Conservation (phyloP, 2,113 vertebrate genomes). For the Saccopteryx bilineata region DNA sequence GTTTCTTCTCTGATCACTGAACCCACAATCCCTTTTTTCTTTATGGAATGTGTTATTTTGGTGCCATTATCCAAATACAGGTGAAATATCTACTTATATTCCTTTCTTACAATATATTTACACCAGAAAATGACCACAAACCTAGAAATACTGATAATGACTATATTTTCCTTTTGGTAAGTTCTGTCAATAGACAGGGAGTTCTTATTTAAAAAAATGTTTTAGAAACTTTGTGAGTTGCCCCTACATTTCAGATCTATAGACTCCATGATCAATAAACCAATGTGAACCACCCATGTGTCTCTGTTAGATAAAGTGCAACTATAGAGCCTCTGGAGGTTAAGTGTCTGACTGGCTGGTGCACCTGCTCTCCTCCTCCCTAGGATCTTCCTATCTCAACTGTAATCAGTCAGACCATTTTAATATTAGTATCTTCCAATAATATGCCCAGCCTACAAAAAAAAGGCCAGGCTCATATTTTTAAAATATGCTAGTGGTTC, state of each 20-base stretch:
- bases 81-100: background rate
- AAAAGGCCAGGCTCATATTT: background rate
- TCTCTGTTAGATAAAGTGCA: conserved; percentile 4
- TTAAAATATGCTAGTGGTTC: background rate
- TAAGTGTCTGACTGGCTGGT: background rate
- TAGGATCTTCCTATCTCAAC: background rate
- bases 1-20: background rate
- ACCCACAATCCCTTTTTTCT: background rate
- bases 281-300: background rate
- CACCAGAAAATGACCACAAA: background rate
- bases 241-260: conserved; percentile 4
- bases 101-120: conserved; percentile 17
- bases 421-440: background rate
- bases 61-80: background rate
- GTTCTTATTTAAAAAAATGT: background rate
- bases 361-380: background rate
- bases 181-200: background rate
- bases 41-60: conserved; percentile 25
- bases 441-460: background rate
- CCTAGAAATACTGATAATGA: background rate
- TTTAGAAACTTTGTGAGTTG: background rate
- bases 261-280: background rate
- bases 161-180: background rate
- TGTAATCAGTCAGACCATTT: background rate
- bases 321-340: background rate